Evolutionary conservation across 2,888 invertebrate genomes (phyloP).

Genomic region (Trachelus tabidus): DNA sequence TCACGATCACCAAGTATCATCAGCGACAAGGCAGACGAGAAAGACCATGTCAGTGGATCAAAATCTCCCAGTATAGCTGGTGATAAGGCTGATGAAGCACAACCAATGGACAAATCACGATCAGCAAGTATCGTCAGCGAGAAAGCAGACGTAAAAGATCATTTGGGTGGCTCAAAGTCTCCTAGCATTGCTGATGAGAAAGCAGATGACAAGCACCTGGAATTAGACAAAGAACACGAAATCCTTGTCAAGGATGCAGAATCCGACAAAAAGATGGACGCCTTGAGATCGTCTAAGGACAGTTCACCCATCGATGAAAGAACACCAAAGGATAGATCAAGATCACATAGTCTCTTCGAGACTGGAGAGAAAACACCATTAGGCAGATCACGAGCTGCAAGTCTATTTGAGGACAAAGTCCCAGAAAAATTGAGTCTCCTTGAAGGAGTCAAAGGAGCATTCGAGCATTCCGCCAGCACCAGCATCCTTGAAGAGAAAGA

Average conservation of each 20-base stretch:
- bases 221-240: neutral
- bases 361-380: slow-evolving; percentile 49
- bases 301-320: slow-evolving; percentile 35
- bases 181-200: slow-evolving; percentile 24
- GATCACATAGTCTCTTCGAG: slow-evolving; percentile 55
- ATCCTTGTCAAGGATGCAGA: too few species aligned
- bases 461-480: slow-evolving; percentile 17
- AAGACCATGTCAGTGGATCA: slow-evolving; percentile 5
- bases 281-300: slow-evolving; percentile 24
- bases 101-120: slow-evolving; percentile 3
- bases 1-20: slow-evolving; percentile 17
- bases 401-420: slow-evolving; percentile 52
- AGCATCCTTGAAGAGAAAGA: slow-evolving; percentile 25
- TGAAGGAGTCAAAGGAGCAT: slow-evolving; percentile 10
- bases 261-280: slow-evolving; percentile 11
- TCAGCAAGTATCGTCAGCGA: slow-evolving; percentile 13
- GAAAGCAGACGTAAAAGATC: neutral
- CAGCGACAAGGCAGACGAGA: slow-evolving; percentile 6
- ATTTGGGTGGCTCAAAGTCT: slow-evolving; percentile 2
- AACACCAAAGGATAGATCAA: slow-evolving; percentile 48
- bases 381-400: slow-evolving; percentile 52
- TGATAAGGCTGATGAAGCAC: neutral
- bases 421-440: slow-evolving; percentile 30
- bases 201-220: slow-evolving; percentile 5
- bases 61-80: slow-evolving; percentile 14